These are phyloP conservation scores for Philopedon plagiatum DNA, from an alignment of 2,888 invertebrate species.

Conservation along the genomic window DNA sequence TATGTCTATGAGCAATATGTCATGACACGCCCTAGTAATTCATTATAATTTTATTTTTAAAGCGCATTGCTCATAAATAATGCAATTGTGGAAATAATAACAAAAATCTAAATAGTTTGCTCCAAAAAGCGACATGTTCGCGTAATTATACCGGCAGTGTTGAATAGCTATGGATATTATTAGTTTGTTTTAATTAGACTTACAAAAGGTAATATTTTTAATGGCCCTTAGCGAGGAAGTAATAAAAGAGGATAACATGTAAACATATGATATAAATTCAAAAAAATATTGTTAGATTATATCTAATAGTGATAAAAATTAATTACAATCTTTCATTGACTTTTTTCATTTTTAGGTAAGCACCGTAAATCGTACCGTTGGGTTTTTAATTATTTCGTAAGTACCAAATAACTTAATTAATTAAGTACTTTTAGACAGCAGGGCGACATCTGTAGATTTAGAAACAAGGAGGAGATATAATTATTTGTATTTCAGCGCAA, in stretches of 20 bases:
- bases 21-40: slow-evolving; percentile 15
- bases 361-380: no score
- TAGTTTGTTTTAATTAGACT: background rate
- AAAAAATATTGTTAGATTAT: no score
- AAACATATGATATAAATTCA: background rate
- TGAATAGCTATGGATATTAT: background rate
- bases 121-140: background rate
- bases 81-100: background rate
- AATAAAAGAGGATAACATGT: background rate
- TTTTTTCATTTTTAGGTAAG: no score
- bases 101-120: background rate
- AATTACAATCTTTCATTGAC: no score
- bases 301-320: no score
- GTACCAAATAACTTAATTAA: no score
- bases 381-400: no score
- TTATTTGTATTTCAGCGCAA: no score
- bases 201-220: background rate
- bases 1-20: slow-evolving; percentile 22
- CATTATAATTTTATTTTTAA: slow-evolving; percentile 3
- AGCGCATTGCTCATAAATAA: background rate
- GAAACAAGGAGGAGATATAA: no score
- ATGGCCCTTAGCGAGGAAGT: slow-evolving; percentile 6
- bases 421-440: no score
- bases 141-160: background rate
- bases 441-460: no score